Percentiles rank a stretch among this genome's conserved stretches.
Evolutionary conservation across 2,113 vertebrate genomes (phyloP).

Genomic region (Quiscalus mexicanus): DNA sequence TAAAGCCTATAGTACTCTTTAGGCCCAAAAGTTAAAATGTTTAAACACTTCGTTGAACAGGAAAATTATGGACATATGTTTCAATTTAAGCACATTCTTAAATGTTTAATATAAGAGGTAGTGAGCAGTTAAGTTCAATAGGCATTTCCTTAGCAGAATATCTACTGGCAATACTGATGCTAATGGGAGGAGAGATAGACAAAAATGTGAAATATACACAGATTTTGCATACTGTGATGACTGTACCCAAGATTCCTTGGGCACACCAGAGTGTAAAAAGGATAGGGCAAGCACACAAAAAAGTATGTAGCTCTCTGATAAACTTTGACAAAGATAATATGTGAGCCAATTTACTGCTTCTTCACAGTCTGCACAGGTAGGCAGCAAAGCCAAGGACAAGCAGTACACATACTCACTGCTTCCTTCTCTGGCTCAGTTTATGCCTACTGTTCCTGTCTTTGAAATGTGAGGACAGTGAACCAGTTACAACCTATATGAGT

Average conservation of each 20-base stretch:
- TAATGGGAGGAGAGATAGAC: accelerated
- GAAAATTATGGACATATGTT: not conserved
- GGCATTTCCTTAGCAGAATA: not conserved
- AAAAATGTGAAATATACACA: not conserved
- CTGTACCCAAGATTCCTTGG: not conserved
- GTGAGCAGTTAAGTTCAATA: not conserved
- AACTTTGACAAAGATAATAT: not conserved
- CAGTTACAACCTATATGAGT: not conserved
- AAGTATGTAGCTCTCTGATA: not conserved
- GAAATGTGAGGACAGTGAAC: not conserved
- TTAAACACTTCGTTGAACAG: not conserved
- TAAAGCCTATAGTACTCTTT: not conserved
- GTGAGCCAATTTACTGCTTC: not conserved
- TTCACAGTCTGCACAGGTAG: not conserved
- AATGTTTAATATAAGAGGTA: not conserved
- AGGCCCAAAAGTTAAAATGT: not conserved
- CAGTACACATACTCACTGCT: not conserved
- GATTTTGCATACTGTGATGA: not conserved
- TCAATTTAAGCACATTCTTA: not conserved
- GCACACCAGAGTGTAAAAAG: not conserved
- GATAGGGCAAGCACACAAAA: not conserved
- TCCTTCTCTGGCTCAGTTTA: not conserved
- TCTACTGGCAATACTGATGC: not conserved
- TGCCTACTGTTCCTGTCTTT: not conserved
- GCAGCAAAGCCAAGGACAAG: slow-evolving; percentile 22